phyloP scores from a whole-genome alignment of 2,113 vertebrate genomes.

The Lepidothrix coronata region DNA sequence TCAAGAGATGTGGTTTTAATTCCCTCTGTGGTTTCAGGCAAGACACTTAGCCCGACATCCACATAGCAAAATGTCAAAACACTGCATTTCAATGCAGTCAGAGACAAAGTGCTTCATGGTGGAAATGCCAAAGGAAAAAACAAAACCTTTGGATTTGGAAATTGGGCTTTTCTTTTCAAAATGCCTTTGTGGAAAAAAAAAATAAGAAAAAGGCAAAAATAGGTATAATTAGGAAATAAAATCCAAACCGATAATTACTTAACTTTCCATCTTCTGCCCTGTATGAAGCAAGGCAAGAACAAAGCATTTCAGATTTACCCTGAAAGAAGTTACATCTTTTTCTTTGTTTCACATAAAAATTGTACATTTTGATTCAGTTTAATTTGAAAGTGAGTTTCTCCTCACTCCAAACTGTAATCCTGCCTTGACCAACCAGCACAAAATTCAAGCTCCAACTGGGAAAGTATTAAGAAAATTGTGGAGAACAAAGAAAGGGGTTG shows the following conservation, averaged over 20 bases:
- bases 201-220: not conserved
- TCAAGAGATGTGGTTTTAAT: not conserved
- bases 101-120: not conserved
- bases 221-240: accelerated
- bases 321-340: not conserved
- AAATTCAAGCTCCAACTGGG: not conserved
- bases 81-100: not conserved
- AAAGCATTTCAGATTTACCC: not conserved
- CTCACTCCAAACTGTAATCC: not conserved
- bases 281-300: not conserved
- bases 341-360: not conserved
- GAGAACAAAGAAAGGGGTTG: not conserved
- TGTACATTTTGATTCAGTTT: not conserved
- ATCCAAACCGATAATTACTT: not conserved
- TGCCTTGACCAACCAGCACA: not conserved
- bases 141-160: not conserved
- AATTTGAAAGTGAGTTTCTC: not conserved
- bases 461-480: not conserved
- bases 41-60: not conserved
- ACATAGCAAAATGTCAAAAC: slow-evolving; percentile 25
- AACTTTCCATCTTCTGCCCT: not conserved
- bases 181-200: not conserved
- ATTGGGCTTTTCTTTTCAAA: not conserved
- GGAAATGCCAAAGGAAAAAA: slow-evolving; percentile 20
- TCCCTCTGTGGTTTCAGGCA: slow-evolving; percentile 36